phyloP scores from a whole-genome alignment of 2,113 vertebrate genomes.

The Syrmaticus mikado region DNA sequence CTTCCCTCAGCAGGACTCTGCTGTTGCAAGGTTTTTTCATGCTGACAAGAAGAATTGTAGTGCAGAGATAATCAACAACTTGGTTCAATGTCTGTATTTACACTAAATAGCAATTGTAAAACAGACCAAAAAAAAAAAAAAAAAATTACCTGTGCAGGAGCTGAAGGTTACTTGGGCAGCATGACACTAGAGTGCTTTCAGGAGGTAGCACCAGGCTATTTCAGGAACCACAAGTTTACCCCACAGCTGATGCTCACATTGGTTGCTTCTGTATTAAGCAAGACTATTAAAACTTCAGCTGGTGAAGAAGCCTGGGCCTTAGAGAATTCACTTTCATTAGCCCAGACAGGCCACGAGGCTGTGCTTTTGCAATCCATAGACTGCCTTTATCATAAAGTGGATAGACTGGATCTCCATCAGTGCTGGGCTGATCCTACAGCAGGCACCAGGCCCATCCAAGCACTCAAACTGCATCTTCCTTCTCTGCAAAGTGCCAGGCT shows the following conservation, averaged over 20 bases:
- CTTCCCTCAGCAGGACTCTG: not conserved
- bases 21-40: not conserved
- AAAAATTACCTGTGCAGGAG: not conserved
- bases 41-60: not conserved
- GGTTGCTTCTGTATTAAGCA: not conserved
- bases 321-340: not conserved
- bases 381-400: not conserved
- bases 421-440: rapidly evolving
- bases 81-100: not conserved
- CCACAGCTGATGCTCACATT: not conserved
- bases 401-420: rapidly evolving
- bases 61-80: not conserved
- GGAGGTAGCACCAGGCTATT: not conserved
- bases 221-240: not conserved
- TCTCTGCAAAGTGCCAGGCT: not conserved
- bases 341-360: not conserved
- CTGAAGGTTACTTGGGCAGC: not conserved
- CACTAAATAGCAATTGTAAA: not conserved
- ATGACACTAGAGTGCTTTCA: not conserved
- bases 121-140: not conserved
- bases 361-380: rapidly evolving
- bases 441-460: not conserved
- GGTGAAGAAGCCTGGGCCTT: not conserved
- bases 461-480: not conserved
- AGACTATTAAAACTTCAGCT: not conserved